Percentiles rank a stretch among this genome's conserved stretches.
Conservation (phyloP, 30 jellyfish, hydroid and myxozoan genomes). For the Cassiopea xamachana region DNA sequence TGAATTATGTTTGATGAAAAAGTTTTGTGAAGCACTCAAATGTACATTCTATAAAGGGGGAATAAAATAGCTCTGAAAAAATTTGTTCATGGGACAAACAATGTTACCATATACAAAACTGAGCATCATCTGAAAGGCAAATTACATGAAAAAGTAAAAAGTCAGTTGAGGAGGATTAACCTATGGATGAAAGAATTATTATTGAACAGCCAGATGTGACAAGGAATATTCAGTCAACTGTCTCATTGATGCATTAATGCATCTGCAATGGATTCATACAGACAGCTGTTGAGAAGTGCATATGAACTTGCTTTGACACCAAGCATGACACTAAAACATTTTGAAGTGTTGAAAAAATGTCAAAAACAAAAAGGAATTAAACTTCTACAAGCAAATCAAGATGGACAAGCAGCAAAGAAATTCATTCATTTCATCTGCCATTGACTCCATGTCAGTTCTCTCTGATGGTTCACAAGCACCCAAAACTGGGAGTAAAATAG, state of each 20-base stretch:
- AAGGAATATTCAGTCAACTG: slow-evolving; percentile 36
- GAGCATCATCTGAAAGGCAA: slow-evolving; percentile 26
- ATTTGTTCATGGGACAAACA: slow-evolving; percentile 19
- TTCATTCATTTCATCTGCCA: slow-evolving; percentile 41
- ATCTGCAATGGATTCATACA: slow-evolving; percentile 48
- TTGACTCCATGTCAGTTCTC: slow-evolving; percentile 45
- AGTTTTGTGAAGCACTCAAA: neutral
- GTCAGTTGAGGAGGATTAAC: slow-evolving; percentile 32
- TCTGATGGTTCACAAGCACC: slow-evolving; percentile 57
- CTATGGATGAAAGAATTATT: slow-evolving; percentile 17
- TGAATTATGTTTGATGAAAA: slow-evolving; percentile 23
- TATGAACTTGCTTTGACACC: slow-evolving; percentile 59
- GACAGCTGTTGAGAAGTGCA: slow-evolving; percentile 48
- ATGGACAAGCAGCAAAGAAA: slow-evolving; percentile 38
- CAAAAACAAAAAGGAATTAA: slow-evolving; percentile 33
- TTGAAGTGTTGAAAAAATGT: slow-evolving; percentile 48
- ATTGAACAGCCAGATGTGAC: slow-evolving; percentile 24
- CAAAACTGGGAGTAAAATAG: slow-evolving; percentile 45
- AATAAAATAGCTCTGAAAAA: slow-evolving; percentile 18
- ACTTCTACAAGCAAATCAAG: slow-evolving; percentile 54
- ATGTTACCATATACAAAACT: slow-evolving; percentile 33
- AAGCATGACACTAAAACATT: slow-evolving; percentile 61
- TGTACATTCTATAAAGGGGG: slow-evolving; percentile 22
- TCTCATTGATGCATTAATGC: slow-evolving; percentile 18
- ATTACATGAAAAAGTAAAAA: neutral